These are phyloP conservation scores for Charina bottae DNA, from an alignment of 2,113 vertebrate genomes.

Conservation along the genomic window DNA sequence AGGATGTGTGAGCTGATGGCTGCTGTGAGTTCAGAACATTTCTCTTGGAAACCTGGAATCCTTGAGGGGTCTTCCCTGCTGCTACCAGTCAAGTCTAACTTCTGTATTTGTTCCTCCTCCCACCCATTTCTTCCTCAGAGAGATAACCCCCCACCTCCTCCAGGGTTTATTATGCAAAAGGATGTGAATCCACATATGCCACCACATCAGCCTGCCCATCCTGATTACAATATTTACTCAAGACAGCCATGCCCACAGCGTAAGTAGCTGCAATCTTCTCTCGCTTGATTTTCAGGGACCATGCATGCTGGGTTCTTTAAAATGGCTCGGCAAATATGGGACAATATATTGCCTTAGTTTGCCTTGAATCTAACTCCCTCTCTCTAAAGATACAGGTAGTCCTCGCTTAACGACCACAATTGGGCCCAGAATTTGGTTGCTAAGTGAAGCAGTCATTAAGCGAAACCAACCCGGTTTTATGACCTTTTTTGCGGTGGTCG, in stretches of 20 bases:
- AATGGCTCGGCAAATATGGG: not conserved
- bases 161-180: constrained; percentile 79
- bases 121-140: constrained; percentile 71
- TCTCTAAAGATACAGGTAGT: no score
- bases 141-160: constrained; percentile 78
- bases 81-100: constrained; percentile 22
- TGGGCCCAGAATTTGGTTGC: no score
- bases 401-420: no score
- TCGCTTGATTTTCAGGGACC: not conserved
- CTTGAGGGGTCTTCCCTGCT: not conserved
- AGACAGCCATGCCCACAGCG: constrained; percentile 80
- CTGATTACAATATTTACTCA: constrained; percentile 77
- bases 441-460: no score
- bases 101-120: constrained; percentile 20
- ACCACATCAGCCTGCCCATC: constrained; percentile 57
- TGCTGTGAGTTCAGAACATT: constrained; percentile 24
- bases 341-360: not conserved
- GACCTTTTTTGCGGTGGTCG: no score
- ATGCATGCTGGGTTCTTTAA: not conserved
- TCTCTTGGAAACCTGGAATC: not conserved
- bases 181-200: constrained; percentile 61
- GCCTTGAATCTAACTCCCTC: not conserved
- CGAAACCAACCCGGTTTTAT: no score
- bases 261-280: constrained; percentile 73
- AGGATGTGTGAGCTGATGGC: not conserved